Base-by-base conservation (phyloP, 2,888 invertebrate species). In the Cynaeus angustus region DNA sequence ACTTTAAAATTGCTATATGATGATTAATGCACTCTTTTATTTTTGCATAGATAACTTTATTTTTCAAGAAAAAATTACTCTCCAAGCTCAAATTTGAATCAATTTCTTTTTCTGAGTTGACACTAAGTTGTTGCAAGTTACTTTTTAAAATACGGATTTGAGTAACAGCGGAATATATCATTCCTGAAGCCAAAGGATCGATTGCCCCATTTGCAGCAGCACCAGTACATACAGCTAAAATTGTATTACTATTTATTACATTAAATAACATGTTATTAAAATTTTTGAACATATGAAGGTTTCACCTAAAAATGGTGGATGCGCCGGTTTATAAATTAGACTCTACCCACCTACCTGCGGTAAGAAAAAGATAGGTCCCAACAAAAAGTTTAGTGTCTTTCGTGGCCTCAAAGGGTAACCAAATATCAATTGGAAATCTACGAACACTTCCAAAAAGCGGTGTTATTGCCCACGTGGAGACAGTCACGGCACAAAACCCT, bases 111-210 rank as follows among this genome's bases (percentile, higher is more conserved):
- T 37, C 9, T 12, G 43, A 45, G 14, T 66, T 8, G 45, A 46
- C 41, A 9, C 41, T 10, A 6, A 66, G 14, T 53, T 53, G 9
- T 53, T 65, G 43, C n/a, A 65, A 43, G 43, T 65, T 65, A 10
- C 38, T 1, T 53, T 65, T 65, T 6, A 65, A 26, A 13, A 65
- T 65, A 26, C 43, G 28, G n/a, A 65, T 12, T 43, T 65, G 65
- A 12, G 28, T 38, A 12, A 53, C 28, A 1, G 55, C 55, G 9
- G 14, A 14, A 28, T 53, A 65, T 4, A 28, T 43, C 10, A 65
- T 7, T 3, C 65, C 65, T 8, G 37, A 53, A 37, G 53, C 43
- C 14, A 65, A 14, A 43, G 65, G 41, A 26, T 65, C 53, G n/a
- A 53, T 65, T 3, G 14, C 41, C 6, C 43, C 55, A 5, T 8